A percentile compares a stretch with the other conserved stretches of the same genome.
Conservation (phyloP, 2,888 invertebrate genomes). For the Zaprionus bogoriensis region DNA sequence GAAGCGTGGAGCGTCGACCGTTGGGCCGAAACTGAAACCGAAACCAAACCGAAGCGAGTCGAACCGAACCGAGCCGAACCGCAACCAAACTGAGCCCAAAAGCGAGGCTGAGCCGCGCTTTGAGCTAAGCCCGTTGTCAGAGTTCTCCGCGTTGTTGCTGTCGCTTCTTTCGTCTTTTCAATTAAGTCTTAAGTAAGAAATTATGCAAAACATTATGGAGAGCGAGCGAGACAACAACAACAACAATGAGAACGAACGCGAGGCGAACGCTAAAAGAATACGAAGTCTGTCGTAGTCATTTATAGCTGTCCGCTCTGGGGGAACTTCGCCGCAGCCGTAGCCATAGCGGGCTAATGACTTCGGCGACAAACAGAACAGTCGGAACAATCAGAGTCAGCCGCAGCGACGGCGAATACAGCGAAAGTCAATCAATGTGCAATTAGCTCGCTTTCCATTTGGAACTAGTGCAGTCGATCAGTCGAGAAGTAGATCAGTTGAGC, state of each 20-base stretch:
- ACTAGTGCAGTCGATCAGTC: conserved; percentile 71
- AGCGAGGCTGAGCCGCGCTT: conserved; percentile 47
- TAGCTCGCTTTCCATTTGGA: conserved; percentile 67
- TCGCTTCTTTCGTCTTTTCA: conserved; percentile 64
- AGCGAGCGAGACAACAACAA: conserved; percentile 3
- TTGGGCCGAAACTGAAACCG: conserved; percentile 14
- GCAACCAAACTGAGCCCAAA: conserved; percentile 9
- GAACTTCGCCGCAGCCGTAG: too few relatives aligned
- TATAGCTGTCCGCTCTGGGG: too few relatives aligned
- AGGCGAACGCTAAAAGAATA: conserved; percentile 53
- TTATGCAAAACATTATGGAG: conserved; percentile 74
- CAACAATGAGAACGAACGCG: conserved; percentile 26
- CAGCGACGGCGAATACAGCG: conserved; percentile 43
- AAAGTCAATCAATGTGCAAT: conserved; percentile 75
- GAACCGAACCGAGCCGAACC: too few relatives aligned
- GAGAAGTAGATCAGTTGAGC: conserved; percentile 22
- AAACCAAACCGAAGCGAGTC: conserved; percentile 15
- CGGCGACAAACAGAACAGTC: not conserved
- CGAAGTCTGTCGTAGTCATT: conserved; percentile 38
- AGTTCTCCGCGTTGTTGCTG: conserved; percentile 10
- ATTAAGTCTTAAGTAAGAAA: conserved; percentile 80
- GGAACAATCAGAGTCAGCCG: conserved; percentile 15
- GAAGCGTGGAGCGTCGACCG: conserved; percentile 68
- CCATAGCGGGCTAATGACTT: conserved; percentile 58
- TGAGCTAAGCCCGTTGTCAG: conserved; percentile 44